Evolutionary conservation across 2,113 vertebrate genomes (phyloP).

Genomic region (Mus spicilegus): DNA sequence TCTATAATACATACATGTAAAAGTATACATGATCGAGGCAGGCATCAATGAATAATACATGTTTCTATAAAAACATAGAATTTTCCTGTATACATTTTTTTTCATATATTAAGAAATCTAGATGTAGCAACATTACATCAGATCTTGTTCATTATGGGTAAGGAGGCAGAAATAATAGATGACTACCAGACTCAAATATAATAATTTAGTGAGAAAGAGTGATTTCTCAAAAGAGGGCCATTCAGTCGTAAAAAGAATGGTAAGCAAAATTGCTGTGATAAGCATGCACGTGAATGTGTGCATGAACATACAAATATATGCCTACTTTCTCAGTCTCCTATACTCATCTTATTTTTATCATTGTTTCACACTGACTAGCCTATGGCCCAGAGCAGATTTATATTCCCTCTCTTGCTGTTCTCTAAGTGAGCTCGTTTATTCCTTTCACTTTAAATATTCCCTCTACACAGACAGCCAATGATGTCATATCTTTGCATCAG

Average conservation of each 20-base stretch:
- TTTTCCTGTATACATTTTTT: neutral
- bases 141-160: neutral
- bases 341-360: neutral
- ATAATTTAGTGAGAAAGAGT: neutral
- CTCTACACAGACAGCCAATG: neutral
- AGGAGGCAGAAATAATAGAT: neutral
- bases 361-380: neutral
- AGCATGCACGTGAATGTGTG: neutral
- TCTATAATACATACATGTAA: neutral
- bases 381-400: neutral
- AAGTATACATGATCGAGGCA: neutral
- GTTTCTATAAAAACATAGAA: neutral
- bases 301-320: neutral
- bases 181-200: neutral
- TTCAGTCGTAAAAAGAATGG: neutral
- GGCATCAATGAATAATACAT: neutral
- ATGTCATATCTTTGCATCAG: neutral
- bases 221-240: neutral
- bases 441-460: neutral
- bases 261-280: constrained; percentile 52
- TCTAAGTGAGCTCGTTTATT: neutral
- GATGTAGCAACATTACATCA: neutral
- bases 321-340: no score
- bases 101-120: neutral
- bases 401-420: neutral